Base-by-base conservation (phyloP, 2,113 vertebrate genomes). In the Cromileptes altivelis region DNA sequence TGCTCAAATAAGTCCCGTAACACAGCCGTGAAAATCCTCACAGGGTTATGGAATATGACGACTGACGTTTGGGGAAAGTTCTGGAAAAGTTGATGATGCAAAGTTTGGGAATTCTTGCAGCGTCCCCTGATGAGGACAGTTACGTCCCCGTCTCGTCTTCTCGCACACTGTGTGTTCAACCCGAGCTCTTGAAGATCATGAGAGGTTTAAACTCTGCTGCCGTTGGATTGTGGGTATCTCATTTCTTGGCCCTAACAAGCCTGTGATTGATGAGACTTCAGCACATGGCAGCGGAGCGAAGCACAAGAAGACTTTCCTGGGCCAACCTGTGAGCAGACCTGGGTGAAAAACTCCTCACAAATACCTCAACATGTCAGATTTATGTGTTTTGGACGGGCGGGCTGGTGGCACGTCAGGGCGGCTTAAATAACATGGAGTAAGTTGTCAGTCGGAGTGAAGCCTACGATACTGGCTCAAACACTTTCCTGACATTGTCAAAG, bases 231-330 rank as follows among this genome's bases (percentile, higher is more conserved):
- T 71, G 69, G 82, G 68, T 77, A 69, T 85, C 62, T 71, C 2
- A 69, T 82, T 80, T 83, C 50, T 85, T 85, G 82, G 75, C 75
- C 52, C 9, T 68, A 88, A 90, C 45, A 25, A 76, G 81, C 5
- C 60, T 71, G 70, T 83, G 89, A 90, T 84, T 75, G 79, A 91
- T 88, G 85, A 78, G 60, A 62, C 78, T 73, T 82, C 57, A 68
- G 50, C 11, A 40, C 30, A n/a, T 64, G 60, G 63, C 60, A 73
- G 67, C 1, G 15, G 52, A 56, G 67, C 0, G 11, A 61, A 65
- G 62, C 17, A 33, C 70, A 64, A 82, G 57, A 73, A 63, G 6
- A 58, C 18, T 56, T 14, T 85, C 45, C 58, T 86, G 33, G 11
- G 80, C 77, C 64, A 89, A 53, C 40, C 14, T 67, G 82, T 8